Conservation (phyloP, 2,113 vertebrate genomes). For the Cyprinus carpio region DNA sequence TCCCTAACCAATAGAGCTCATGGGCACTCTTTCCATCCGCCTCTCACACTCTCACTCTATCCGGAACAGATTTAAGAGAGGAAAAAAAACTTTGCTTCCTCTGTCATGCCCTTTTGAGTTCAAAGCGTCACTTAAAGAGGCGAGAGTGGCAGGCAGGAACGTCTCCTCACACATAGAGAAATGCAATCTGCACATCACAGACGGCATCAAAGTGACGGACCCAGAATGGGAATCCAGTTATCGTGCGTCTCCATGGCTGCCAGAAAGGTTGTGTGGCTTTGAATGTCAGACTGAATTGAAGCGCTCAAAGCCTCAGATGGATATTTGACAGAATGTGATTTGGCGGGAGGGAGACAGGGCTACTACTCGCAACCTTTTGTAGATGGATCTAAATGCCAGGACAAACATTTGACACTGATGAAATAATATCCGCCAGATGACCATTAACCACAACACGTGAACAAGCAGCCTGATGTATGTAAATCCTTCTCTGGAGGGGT, state of each 20-base stretch:
- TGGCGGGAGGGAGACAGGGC: not conserved
- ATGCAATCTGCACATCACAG: constrained; percentile 59
- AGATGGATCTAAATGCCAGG: constrained; percentile 53
- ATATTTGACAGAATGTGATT: constrained; percentile 58
- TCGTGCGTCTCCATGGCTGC: constrained; percentile 46
- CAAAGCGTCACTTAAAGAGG: constrained; percentile 56
- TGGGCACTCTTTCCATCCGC: constrained; percentile 25
- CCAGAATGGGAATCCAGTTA: constrained; percentile 45
- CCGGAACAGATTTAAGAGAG: constrained; percentile 26
- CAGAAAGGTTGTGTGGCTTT: constrained; percentile 53
- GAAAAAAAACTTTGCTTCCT: constrained; percentile 19
- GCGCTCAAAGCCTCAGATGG: constrained; percentile 48
- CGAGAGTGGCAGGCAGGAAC: constrained; percentile 43
- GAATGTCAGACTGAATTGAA: constrained; percentile 60
- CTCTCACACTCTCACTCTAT: constrained; percentile 18
- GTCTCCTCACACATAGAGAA: constrained; percentile 47
- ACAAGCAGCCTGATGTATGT: constrained; percentile 22
- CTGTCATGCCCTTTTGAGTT: constrained; percentile 51
- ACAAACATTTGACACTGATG: constrained; percentile 55
- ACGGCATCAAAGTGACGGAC: constrained; percentile 52
- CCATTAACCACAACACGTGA: constrained; percentile 11
- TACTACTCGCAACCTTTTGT: constrained; percentile 57
- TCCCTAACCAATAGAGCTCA: constrained; percentile 21
- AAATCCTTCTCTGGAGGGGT: constrained; percentile 25
- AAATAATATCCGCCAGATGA: constrained; percentile 30